Percentiles rank a stretch among this genome's conserved stretches.
phyloP scores from a whole-genome alignment of 2,888 invertebrate genomes.

The Cryptus armator region DNA sequence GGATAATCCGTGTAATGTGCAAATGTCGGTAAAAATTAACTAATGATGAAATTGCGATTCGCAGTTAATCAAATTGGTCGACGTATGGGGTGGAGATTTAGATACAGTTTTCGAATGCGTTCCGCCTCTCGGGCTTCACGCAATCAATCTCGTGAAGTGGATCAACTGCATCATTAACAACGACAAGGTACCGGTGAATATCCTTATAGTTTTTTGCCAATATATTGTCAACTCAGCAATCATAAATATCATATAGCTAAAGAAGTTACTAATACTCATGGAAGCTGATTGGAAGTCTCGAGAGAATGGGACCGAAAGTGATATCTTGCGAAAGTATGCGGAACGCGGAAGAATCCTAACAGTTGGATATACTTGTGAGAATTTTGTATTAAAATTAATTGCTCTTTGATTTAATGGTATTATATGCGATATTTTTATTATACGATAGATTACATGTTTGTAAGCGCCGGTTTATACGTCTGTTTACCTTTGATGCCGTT shows the following conservation, averaged over 20 bases:
- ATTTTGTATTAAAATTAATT: not conserved
- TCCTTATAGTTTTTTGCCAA: not conserved
- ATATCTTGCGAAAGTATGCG: conserved; percentile 40
- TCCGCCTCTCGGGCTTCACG: conserved; percentile 54
- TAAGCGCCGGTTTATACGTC: conserved; percentile 33
- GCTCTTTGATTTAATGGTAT: not conserved
- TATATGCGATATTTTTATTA: not conserved
- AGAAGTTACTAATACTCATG: conserved; percentile 44
- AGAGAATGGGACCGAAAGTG: conserved; percentile 13
- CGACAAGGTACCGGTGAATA: conserved; percentile 32
- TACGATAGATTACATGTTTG: conserved; percentile 50
- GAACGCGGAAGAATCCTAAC: conserved; percentile 45
- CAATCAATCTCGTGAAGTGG: conserved; percentile 43
- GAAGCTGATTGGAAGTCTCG: conserved; percentile 56
- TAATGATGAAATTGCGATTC: not conserved
- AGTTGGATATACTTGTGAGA: conserved; percentile 12
- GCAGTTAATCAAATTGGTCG: conserved; percentile 43
- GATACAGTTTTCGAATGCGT: conserved; percentile 51
- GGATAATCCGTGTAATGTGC: too few relatives aligned
- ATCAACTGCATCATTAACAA: conserved; percentile 21
- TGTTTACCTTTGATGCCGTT: conserved; percentile 44
- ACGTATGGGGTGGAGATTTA: conserved; percentile 30
- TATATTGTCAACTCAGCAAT: not conserved
- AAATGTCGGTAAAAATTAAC: too few relatives aligned
- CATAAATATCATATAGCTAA: conserved; percentile 15